Conservation (phyloP, 2,888 invertebrate species). For the Byasa hedistus region DNA sequence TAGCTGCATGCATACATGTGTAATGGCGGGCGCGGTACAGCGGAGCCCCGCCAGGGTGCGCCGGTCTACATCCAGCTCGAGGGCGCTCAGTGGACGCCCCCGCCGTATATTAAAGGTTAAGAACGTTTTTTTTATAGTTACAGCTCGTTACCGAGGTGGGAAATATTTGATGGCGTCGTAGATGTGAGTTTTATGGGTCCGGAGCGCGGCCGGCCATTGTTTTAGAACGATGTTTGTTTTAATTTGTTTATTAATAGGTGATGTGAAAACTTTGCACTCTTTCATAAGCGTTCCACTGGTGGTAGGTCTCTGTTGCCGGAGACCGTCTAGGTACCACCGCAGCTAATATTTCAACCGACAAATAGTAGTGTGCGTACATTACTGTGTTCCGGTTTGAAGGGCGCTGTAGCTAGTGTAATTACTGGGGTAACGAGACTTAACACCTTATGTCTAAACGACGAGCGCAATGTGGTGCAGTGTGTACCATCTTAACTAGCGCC, state of each 20-base stretch:
- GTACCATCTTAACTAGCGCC: too few relatives aligned
- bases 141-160: conserved; percentile 45
- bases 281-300: too few relatives aligned
- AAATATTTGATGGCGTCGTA: conserved; percentile 67
- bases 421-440: too few relatives aligned
- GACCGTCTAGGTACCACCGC: too few relatives aligned
- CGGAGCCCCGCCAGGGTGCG: conserved; percentile 30
- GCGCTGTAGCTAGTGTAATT: too few relatives aligned
- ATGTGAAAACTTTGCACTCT: too few relatives aligned
- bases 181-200: conserved; percentile 55
- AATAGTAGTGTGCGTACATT: too few relatives aligned
- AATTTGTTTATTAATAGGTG: neutral
- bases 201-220: conserved; percentile 62
- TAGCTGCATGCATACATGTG: conserved; percentile 69
- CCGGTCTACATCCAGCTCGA: conserved; percentile 25
- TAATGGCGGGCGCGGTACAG: conserved; percentile 53
- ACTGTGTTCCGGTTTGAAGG: too few relatives aligned
- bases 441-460: too few relatives aligned
- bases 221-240: conserved; percentile 38
- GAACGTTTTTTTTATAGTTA: conserved; percentile 39
- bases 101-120: conserved; percentile 30
- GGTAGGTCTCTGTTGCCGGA: too few relatives aligned
- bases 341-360: too few relatives aligned
- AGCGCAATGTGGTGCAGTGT: too few relatives aligned
- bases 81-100: conserved; percentile 32